Percentiles rank a stretch among this genome's conserved stretches.
These are phyloP conservation scores for Morphnarchus princeps DNA, from an alignment of 2,113 vertebrate genomes.

Conservation along the genomic window DNA sequence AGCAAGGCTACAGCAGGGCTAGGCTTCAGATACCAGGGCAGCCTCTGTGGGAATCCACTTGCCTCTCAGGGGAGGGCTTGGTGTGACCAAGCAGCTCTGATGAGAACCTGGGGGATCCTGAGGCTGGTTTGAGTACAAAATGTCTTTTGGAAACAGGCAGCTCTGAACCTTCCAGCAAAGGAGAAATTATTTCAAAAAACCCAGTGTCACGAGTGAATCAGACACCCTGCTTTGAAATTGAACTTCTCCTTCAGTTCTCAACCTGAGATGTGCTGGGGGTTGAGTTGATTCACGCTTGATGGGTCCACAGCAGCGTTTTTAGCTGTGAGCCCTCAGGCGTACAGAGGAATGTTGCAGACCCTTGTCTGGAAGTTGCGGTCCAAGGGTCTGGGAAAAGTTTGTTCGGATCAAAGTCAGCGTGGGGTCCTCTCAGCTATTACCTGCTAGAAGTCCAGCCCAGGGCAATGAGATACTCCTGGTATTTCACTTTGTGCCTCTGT, in stretches of 20 bases:
- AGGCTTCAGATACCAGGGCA: not conserved
- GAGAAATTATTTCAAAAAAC: not conserved
- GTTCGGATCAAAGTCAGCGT: not conserved
- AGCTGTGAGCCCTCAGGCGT: not conserved
- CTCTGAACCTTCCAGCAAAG: not conserved
- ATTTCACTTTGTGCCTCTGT: not conserved
- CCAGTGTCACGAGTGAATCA: not conserved
- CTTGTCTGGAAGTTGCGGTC: not conserved
- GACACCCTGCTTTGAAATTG: not conserved
- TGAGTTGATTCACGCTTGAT: not conserved
- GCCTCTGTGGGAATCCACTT: accelerated
- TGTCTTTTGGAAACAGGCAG: not conserved
- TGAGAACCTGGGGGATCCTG: not conserved
- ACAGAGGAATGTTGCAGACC: not conserved
- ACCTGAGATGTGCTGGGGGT: not conserved
- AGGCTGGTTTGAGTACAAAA: not conserved
- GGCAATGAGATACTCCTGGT: not conserved
- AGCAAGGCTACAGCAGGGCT: not conserved
- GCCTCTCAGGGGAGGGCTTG: not conserved
- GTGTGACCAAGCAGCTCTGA: not conserved
- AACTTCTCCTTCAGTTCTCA: not conserved
- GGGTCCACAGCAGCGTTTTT: not conserved
- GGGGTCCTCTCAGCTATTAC: not conserved
- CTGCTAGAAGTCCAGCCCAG: not conserved
- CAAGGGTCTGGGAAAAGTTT: not conserved